A percentile compares a stretch with the other conserved stretches of the same genome.
phyloP scores from a whole-genome alignment of 1,140 invertebrate genomes.

The Hestina assimilis region DNA sequence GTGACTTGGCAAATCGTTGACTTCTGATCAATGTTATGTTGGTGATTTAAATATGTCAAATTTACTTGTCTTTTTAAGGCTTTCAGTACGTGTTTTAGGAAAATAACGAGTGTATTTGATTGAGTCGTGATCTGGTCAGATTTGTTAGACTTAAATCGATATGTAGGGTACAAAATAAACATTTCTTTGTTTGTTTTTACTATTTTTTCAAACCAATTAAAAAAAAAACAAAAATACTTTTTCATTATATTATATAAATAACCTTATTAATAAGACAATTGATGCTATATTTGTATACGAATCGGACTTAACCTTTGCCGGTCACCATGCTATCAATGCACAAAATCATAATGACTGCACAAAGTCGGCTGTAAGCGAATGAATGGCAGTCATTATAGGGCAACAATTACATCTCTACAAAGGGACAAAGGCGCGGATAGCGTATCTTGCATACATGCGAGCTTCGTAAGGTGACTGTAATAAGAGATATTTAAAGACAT shows the following conservation, averaged over 20 bases:
- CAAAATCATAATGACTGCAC: constrained; percentile 44
- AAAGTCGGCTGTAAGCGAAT: constrained; percentile 42
- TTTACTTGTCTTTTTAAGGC: neutral
- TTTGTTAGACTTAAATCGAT: neutral
- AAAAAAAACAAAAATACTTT: too few relatives aligned
- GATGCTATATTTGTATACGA: constrained; percentile 8
- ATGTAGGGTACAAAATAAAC: neutral
- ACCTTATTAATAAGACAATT: constrained; percentile 2
- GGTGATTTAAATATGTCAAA: neutral
- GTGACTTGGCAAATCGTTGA: constrained; percentile 4
- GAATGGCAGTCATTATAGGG: constrained; percentile 51
- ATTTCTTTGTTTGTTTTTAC: neutral
- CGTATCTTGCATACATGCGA: constrained; percentile 30
- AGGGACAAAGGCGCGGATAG: constrained; percentile 46
- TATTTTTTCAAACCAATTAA: too few relatives aligned
- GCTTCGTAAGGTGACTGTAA: constrained; percentile 23
- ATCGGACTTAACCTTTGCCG: constrained; percentile 22
- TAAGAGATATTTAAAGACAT: neutral
- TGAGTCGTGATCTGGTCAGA: too few relatives aligned
- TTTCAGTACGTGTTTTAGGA: neutral
- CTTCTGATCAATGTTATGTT: neutral
- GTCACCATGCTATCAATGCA: constrained; percentile 30
- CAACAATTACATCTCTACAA: constrained; percentile 53
- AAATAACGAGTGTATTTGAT: neutral
- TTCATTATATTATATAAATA: neutral